Conservation (phyloP, 2,113 vertebrate genomes). For the Prolemur simus region DNA sequence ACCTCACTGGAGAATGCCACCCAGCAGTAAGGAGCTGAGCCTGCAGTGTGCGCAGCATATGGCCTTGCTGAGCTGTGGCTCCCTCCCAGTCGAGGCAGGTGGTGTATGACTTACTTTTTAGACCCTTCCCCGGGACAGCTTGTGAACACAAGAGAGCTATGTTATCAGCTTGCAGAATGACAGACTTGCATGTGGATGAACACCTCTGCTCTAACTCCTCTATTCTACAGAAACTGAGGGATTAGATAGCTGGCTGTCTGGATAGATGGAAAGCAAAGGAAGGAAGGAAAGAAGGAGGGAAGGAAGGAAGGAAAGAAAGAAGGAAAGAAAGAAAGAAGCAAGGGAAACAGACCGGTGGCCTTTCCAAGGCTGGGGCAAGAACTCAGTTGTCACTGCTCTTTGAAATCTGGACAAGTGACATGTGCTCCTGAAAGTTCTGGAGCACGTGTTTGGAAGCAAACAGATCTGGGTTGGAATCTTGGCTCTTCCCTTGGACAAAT, state of each 20-base stretch:
- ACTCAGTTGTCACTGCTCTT: not conserved
- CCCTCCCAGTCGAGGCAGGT: not conserved
- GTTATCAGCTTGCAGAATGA: not conserved
- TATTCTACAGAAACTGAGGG: not conserved
- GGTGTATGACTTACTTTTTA: not conserved
- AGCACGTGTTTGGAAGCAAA: not conserved
- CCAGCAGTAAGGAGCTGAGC: not conserved
- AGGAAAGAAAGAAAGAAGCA: no score
- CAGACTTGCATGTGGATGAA: not conserved
- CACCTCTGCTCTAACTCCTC: not conserved
- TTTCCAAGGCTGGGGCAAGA: not conserved
- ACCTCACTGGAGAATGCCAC: not conserved
- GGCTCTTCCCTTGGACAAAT: not conserved
- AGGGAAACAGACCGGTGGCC: not conserved
- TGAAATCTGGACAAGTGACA: not conserved
- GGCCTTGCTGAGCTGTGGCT: not conserved
- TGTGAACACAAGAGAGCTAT: not conserved
- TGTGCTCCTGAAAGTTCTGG: not conserved
- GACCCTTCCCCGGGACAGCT: not conserved
- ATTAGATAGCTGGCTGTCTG: not conserved
- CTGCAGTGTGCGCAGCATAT: fast-evolving
- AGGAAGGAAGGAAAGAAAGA: no score
- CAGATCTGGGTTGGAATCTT: not conserved
- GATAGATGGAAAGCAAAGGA: not conserved
- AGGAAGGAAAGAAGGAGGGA: no score